Percentiles rank a stretch among this genome's conserved stretches.
Conservation (phyloP, 1,140 invertebrate species). For the Calephelis nemesis region DNA sequence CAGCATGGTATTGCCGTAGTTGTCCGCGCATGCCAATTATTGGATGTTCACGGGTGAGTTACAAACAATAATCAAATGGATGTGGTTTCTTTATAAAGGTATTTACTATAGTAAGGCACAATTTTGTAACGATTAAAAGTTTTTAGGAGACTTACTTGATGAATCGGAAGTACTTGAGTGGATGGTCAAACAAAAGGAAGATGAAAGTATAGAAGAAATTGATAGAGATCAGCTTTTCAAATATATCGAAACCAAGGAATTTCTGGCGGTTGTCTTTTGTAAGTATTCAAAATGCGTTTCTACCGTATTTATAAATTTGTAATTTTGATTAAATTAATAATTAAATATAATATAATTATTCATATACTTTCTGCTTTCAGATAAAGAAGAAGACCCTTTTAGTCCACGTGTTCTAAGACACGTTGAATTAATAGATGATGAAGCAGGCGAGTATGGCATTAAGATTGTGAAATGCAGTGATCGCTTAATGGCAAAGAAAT, state of each 20-base stretch:
- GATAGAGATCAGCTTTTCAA: slow-evolving; percentile 90
- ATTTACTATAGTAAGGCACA: slow-evolving; percentile 42
- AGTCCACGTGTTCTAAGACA: slow-evolving; percentile 89
- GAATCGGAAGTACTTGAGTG: slow-evolving; percentile 92
- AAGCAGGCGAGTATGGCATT: slow-evolving; percentile 94
- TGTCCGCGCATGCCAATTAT: slow-evolving; percentile 69
- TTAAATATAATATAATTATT: too few species aligned
- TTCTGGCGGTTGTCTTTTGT: slow-evolving; percentile 96
- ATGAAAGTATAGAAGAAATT: slow-evolving; percentile 95
- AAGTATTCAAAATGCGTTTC: slow-evolving; percentile 76
- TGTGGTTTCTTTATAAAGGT: slow-evolving; percentile 68
- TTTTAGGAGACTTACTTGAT: slow-evolving; percentile 91
- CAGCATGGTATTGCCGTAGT: slow-evolving; percentile 74
- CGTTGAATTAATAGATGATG: slow-evolving; percentile 94
- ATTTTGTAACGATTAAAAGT: slow-evolving; percentile 57
- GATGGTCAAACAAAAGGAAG: slow-evolving; percentile 95
- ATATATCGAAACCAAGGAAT: slow-evolving; percentile 94
- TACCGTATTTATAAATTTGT: too few species aligned
- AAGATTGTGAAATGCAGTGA: slow-evolving; percentile 95
- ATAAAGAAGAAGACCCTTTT: slow-evolving; percentile 90
- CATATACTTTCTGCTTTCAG: slow-evolving; percentile 69
- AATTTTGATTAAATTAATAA: too few species aligned
- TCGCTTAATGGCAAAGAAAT: slow-evolving; percentile 95
- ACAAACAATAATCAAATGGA: slow-evolving; percentile 64
- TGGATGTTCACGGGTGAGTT: slow-evolving; percentile 73